Percentiles rank a stretch among this genome's conserved stretches.
These are phyloP conservation scores for Benitochromis conjunctus DNA, from an alignment of 2,113 vertebrate species.

Conservation along the genomic window DNA sequence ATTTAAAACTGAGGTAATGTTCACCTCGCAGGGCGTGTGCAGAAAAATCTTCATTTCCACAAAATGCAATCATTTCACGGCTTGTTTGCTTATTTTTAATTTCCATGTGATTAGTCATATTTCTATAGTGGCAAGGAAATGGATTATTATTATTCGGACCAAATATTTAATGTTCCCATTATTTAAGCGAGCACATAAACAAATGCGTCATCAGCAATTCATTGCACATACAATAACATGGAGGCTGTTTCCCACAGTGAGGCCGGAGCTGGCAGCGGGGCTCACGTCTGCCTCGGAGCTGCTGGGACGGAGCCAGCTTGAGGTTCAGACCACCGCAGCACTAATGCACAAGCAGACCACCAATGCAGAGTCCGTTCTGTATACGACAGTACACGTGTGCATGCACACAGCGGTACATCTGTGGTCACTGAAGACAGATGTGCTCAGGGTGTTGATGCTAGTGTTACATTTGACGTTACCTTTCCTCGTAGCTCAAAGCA, in stretches of 20 bases:
- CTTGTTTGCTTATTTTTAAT: constrained; percentile 65
- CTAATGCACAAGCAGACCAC: constrained; percentile 22
- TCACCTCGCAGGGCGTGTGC: constrained; percentile 45
- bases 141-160: constrained; percentile 72
- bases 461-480: not conserved
- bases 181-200: constrained; percentile 74
- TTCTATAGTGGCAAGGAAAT: constrained; percentile 62
- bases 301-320: constrained; percentile 44
- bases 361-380: not conserved
- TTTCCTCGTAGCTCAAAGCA: not conserved
- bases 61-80: constrained; percentile 47
- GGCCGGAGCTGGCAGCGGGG: constrained; percentile 46
- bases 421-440: not conserved
- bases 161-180: constrained; percentile 82
- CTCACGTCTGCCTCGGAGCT: constrained; percentile 23
- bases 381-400: not conserved
- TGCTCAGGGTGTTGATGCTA: not conserved
- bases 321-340: constrained; percentile 51
- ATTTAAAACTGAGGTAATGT: constrained; percentile 50
- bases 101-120: constrained; percentile 59
- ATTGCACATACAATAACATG: constrained; percentile 72
- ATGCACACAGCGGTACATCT: not conserved
- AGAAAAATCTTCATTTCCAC: constrained; percentile 49
- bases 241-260: constrained; percentile 72
- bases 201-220: constrained; percentile 72